Conservation (phyloP, 2,113 vertebrate genomes). For the Xenopus borealis region DNA sequence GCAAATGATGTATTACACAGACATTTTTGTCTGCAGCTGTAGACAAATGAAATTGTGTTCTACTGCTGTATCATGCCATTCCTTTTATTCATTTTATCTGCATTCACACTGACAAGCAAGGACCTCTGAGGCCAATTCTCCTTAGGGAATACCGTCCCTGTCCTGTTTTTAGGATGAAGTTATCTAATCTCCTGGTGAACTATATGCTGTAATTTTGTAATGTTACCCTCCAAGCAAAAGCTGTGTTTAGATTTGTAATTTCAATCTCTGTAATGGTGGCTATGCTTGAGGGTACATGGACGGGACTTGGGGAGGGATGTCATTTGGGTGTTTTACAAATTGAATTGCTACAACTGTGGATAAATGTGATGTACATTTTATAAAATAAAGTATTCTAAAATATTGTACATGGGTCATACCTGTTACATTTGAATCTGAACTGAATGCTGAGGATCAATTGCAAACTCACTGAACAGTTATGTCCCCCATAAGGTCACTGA, state of each 20-base stretch:
- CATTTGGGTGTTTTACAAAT: conserved; percentile 35
- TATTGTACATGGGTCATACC: too few species aligned
- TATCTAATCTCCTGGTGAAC: conserved; percentile 19
- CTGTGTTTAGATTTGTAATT: conserved; percentile 20
- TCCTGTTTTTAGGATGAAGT: conserved; percentile 18
- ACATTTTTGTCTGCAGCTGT: too few species aligned
- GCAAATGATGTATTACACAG: too few species aligned
- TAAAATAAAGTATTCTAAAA: conserved; percentile 43
- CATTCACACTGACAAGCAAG: conserved; percentile 3
- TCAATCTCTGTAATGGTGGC: conserved; percentile 24
- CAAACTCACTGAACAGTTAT: too few species aligned
- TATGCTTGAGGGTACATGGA: conserved; percentile 23
- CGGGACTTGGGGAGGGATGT: conserved; percentile 17
- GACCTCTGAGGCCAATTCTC: conserved; percentile 1
- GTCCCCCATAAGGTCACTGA: too few species aligned
- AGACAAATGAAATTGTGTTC: too few species aligned
- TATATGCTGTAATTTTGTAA: conserved; percentile 38
- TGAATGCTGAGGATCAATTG: too few species aligned
- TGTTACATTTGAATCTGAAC: too few species aligned
- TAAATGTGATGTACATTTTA: conserved; percentile 43
- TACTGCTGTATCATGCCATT: too few species aligned
- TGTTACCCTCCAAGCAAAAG: not conserved
- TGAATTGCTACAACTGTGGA: conserved; percentile 23
- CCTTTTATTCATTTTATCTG: not conserved
- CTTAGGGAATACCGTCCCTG: not conserved